phyloP scores from a whole-genome alignment of 2,888 invertebrate species.

The Dolichomitus sp. region DNA sequence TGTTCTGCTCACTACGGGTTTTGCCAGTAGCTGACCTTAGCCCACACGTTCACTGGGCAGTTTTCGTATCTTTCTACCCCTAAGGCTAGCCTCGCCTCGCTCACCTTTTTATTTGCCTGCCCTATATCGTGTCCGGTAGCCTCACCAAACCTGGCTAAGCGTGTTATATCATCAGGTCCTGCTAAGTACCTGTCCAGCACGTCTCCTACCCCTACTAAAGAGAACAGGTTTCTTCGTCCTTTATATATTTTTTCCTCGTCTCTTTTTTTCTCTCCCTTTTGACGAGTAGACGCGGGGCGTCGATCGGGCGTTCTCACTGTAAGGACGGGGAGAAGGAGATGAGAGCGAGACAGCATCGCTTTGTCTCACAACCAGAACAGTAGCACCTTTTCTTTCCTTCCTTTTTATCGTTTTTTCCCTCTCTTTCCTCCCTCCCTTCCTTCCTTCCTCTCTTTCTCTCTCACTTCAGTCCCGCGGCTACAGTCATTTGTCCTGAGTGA shows the following conservation, averaged over 20 bases:
- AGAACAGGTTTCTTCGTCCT: conserved; percentile 25
- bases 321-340: conserved; percentile 1
- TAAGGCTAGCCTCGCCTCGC: neutral
- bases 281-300: conserved; percentile 38
- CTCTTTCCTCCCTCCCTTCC: neutral
- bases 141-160: neutral
- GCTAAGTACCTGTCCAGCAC: conserved; percentile 50
- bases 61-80: conserved; percentile 10
- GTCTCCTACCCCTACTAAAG: conserved; percentile 7
- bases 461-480: conserved; percentile 48
- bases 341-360: conserved; percentile 29
- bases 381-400: conserved; percentile 7
- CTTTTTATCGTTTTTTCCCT: neutral
- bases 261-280: conserved; percentile 25
- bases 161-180: neutral
- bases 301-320: conserved; percentile 33
- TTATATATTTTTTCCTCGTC: neutral
- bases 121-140: neutral
- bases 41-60: conserved; percentile 19
- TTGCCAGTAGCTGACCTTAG: conserved; percentile 43
- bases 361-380: conserved; percentile 48
- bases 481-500: conserved; percentile 78
- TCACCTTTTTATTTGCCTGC: conserved; percentile 4
- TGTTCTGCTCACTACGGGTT: conserved; percentile 36
- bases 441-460: neutral